Percentiles rank a stretch among this genome's conserved stretches.
Evolutionary conservation across 2,888 invertebrate species (phyloP).

Genomic region (Frankliniella fusca): DNA sequence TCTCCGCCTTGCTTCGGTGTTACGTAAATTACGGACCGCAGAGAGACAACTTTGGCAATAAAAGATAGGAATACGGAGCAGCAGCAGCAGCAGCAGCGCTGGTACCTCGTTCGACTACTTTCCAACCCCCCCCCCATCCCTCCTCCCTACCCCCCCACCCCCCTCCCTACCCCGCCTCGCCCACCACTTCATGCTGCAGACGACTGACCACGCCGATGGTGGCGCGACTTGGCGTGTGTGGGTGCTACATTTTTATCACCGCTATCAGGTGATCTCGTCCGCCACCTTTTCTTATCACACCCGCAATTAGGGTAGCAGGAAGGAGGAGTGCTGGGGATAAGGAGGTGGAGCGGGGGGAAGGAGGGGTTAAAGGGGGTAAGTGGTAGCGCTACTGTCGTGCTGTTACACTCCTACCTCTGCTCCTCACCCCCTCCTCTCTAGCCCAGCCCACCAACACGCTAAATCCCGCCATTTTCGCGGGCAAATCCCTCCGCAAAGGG

Average conservation of each 20-base stretch:
- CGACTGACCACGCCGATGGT: too few relatives aligned
- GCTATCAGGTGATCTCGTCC: too few relatives aligned
- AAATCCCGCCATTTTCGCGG: conserved; percentile 5
- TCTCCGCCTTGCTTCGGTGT: neutral
- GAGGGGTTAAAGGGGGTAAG: too few relatives aligned
- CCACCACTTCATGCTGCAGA: too few relatives aligned
- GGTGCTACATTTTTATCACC: too few relatives aligned
- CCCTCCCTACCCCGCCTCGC: neutral
- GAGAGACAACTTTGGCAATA: neutral
- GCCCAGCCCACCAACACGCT: neutral
- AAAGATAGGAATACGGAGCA: conserved; percentile 5
- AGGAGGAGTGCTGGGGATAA: too few relatives aligned
- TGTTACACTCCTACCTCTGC: neutral
- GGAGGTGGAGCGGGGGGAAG: too few relatives aligned
- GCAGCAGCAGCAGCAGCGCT: neutral
- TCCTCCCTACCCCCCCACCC: neutral
- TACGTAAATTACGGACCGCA: neutral
- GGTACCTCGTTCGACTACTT: neutral
- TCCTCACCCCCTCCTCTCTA: neutral
- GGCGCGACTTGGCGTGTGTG: too few relatives aligned
- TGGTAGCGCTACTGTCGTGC: too few relatives aligned
- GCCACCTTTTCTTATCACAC: too few relatives aligned
- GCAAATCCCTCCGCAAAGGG: conserved; percentile 12
- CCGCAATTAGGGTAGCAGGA: too few relatives aligned
- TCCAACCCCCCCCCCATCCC: too few relatives aligned